phyloP scores from a whole-genome alignment of 2,113 vertebrate species.

The Zapornia atra region DNA sequence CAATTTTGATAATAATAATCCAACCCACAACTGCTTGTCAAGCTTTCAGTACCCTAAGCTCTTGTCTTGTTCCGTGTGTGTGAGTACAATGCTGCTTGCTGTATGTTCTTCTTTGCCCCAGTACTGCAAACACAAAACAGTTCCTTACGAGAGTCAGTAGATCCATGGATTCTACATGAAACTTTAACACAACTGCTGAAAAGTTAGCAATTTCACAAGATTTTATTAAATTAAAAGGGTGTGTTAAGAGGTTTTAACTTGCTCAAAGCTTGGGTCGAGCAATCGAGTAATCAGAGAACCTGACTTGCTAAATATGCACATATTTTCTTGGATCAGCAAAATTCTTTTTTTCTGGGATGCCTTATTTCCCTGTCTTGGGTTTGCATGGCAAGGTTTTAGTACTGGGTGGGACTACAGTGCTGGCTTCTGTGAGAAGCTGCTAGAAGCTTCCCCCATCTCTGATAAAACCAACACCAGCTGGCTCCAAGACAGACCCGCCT shows the following conservation, averaged over 20 bases:
- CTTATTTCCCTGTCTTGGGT: neutral
- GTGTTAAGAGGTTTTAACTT: neutral
- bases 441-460: too few species aligned
- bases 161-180: neutral
- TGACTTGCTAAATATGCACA: neutral
- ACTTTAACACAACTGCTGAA: neutral
- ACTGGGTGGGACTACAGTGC: too few species aligned
- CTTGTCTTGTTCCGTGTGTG: neutral
- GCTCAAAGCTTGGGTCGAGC: neutral
- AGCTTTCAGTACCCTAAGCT: neutral
- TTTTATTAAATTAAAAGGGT: neutral
- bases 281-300: neutral
- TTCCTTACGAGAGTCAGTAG: neutral
- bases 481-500: too few species aligned
- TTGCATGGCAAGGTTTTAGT: too few species aligned
- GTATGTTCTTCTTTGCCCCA: neutral
- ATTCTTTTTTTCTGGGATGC: rapidly evolving
- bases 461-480: too few species aligned
- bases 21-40: neutral
- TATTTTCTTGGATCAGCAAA: neutral
- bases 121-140: neutral
- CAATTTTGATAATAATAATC: neutral
- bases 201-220: neutral
- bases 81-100: neutral
- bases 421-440: too few species aligned